These are phyloP conservation scores for Gambusia yucatana DNA, from an alignment of 2,797 vertebrate genomes.

Conservation along the genomic window DNA sequence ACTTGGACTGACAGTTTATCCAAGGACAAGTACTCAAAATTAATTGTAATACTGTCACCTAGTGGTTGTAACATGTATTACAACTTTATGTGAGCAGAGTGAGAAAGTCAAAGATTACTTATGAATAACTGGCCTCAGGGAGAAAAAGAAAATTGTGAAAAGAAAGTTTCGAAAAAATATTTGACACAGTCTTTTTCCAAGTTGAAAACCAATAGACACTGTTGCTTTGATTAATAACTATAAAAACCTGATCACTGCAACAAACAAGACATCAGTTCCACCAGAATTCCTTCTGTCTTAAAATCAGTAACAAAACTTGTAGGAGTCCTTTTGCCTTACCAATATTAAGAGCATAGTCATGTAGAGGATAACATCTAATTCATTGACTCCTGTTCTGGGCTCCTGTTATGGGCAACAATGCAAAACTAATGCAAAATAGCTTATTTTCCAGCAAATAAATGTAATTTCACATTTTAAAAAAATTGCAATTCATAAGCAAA, in stretches of 20 bases:
- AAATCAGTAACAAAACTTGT: neutral
- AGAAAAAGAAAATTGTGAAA: neutral
- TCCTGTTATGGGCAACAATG: no score
- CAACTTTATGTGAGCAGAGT: neutral
- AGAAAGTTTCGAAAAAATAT: neutral
- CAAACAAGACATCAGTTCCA: neutral
- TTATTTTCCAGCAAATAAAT: no score
- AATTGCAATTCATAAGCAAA: no score
- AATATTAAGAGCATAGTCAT: neutral
- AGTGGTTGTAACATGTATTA: slow-evolving; percentile 1
- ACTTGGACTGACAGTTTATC: neutral
- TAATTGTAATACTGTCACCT: neutral
- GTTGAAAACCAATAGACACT: neutral
- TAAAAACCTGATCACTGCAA: neutral
- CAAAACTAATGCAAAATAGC: no score
- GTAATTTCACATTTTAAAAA: no score
- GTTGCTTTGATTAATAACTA: neutral
- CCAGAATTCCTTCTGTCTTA: neutral
- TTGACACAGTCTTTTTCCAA: neutral
- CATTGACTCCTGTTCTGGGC: no score
- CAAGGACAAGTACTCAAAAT: neutral
- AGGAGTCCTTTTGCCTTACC: neutral
- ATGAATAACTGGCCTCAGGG: neutral
- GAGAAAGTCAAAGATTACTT: neutral
- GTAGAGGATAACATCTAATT: no score